These are phyloP conservation scores for Rhadinocentrus ornatus DNA, from an alignment of 2,797 vertebrate species.

Conservation along the genomic window DNA sequence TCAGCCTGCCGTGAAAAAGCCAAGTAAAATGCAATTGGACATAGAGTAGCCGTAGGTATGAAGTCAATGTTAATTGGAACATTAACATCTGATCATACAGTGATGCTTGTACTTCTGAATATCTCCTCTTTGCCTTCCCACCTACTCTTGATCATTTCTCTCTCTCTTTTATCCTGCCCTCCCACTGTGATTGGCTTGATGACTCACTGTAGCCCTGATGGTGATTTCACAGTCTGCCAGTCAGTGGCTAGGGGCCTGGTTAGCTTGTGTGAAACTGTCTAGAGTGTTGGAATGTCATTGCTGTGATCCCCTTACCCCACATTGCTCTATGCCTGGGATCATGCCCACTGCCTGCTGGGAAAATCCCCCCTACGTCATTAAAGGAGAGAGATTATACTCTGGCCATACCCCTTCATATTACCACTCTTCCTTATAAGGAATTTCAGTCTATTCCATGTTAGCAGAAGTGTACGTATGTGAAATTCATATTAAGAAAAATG, in stretches of 20 bases:
- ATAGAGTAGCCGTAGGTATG: conserved; percentile 36
- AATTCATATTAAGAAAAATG: conserved; percentile 44
- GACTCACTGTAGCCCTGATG: conserved; percentile 48
- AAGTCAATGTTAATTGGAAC: conserved; percentile 51
- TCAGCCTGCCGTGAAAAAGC: conserved; percentile 6
- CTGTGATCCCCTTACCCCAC: conserved; percentile 69
- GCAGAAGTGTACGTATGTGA: conserved; percentile 33
- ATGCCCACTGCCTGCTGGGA: conserved; percentile 72
- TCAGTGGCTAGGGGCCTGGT: conserved; percentile 50
- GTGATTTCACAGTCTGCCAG: conserved; percentile 68
- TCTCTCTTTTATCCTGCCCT: conserved; percentile 48
- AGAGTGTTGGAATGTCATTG: conserved; percentile 77
- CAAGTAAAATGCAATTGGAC: conserved; percentile 38
- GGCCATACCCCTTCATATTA: conserved; percentile 18
- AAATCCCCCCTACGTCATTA: conserved; percentile 66
- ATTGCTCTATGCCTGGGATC: conserved; percentile 60
- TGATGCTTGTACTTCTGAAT: conserved; percentile 34
- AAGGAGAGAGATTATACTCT: conserved; percentile 69
- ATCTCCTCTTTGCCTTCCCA: conserved; percentile 26
- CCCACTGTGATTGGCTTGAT: conserved; percentile 56
- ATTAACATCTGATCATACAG: conserved; percentile 51
- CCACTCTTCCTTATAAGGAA: conserved; percentile 31
- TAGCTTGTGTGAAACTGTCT: conserved; percentile 50
- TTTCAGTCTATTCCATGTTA: conserved; percentile 33
- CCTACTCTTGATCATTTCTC: conserved; percentile 23